Base-by-base conservation (phyloP, 2,113 vertebrate species). In the Phasianus colchicus region DNA sequence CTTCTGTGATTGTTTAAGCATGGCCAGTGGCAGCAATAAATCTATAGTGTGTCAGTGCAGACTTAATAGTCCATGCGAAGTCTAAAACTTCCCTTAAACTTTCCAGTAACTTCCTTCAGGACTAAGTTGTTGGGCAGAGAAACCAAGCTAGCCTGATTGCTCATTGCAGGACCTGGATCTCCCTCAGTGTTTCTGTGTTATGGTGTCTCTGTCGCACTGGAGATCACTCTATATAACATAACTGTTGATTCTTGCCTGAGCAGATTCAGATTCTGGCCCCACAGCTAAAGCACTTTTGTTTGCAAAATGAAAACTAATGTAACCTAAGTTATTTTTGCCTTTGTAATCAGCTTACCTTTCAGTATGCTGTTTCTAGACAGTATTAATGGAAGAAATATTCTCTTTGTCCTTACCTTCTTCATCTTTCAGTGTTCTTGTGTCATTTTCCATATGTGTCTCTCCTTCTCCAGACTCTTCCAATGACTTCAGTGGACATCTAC, bases 401-500 rank as follows among this genome's bases (percentile, higher is more conserved):
- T 36, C 15, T 54, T 66, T 32, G 30, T 11, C 27, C 24, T 25
- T 47, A 25, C 7, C 7, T 8, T 34, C 50, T 66, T 71, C n/a
- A 32, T 61, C 30, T 11, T 73, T 34, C 83, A 48, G 43, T 60
- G 11, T 32, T 27, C 20, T 40, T 36, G 17, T 82, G 63, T 24
- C 5, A 2, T 57, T 36, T 75, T 72, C 55, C 55, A 45, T 18
- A 43, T 45, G 43, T 69, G 57, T 69, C 14, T 3, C 19, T 61
- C 29, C 15, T 84, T 30, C 29, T 40, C 13, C 40, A 74, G 7
- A 34, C 22, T 36, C 50, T 94, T 64, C 48, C 32, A 83, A 10
- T 69, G 79, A 71, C 86, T 91, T 95, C 87, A 93, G 71, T 82
- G 27, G 64, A 83, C 61, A 47, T 87, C 32, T 66, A 16, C 34